phyloP scores from a whole-genome alignment of 2,888 invertebrate species.

The Erynnis tages region DNA sequence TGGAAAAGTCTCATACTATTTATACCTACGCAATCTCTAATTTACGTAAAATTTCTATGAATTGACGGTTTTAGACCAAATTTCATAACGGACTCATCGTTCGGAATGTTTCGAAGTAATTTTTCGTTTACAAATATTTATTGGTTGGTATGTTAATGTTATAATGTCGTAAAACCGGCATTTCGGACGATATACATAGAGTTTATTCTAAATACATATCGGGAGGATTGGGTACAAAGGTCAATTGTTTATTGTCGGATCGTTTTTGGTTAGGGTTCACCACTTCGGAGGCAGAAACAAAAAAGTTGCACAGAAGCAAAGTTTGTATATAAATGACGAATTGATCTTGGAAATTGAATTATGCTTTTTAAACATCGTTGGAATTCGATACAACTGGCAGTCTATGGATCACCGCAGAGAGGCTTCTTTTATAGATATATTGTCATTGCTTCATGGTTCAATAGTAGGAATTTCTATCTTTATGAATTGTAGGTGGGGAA shows the following conservation, averaged over 20 bases:
- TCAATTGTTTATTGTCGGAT: conserved; percentile 3
- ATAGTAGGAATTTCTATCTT: too few relatives aligned
- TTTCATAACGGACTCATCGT: background rate
- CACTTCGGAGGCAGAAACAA: background rate
- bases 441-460: too few relatives aligned
- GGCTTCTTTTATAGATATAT: too few relatives aligned
- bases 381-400: too few relatives aligned
- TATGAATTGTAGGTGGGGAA: too few relatives aligned
- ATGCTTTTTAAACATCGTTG: too few relatives aligned
- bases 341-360: too few relatives aligned
- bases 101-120: background rate
- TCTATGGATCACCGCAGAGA: too few relatives aligned
- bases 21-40: background rate
- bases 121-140: conserved; percentile 4
- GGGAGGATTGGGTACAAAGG: background rate
- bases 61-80: background rate
- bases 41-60: conserved; percentile 6
- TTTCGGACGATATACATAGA: background rate
- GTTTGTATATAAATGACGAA: too few relatives aligned
- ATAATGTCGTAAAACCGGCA: background rate
- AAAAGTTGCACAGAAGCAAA: too few relatives aligned
- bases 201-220: conserved; percentile 4
- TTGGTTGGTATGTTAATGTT: background rate
- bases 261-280: background rate
- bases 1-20: conserved; percentile 1